Evolutionary conservation across 1,140 invertebrate species (phyloP), one percentile per base, ranked within the genome.

Genomic region (Drosophila asahinai): DNA sequence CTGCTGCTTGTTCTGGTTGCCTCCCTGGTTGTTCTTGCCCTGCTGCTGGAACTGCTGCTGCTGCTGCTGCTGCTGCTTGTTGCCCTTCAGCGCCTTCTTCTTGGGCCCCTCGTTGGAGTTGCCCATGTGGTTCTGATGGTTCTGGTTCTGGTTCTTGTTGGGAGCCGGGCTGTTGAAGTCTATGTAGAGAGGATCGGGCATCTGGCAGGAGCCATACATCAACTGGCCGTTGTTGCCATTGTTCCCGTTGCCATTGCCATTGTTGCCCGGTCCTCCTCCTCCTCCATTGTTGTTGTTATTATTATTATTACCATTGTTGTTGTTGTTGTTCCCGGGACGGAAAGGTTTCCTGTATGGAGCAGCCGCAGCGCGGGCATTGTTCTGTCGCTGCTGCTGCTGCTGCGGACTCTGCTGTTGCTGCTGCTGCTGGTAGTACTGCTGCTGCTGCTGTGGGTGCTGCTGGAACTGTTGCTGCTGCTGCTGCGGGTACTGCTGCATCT

Each of bases 161-260:
- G 54, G 55, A 68, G 83, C 36, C 1, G 92, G 92, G 12, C 77
- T 77, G 65, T 92, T 93, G 14, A 93, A 93, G 70, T 93, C 92
- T 22, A 92, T 81, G 58, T 93, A 93, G 7, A 93, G 90, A 3
- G 92, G 84, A 79, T 93, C 92, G n/a, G 91, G 92, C 68, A 93
- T 93, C 57, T 93, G 92, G 67, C 83, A 83, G 40, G 90, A 90
- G 14, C 80, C 55, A 59, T 74, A 91, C 71, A 89, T 84, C 38
- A 77, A 65, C 25, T 71, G 68, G 2, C 75, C 73, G 36, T 54
- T 67, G 25, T 74, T 59, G 19, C 27, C 59, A 45, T 48, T 60
- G 27, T 30, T 45, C 2, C 36, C 22, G 12, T 48, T 68, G 1
- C 62, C 47, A 12, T 73, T 59, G 15, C 42, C 59, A 45, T 65